Evolutionary conservation across 2,888 invertebrate species (phyloP), one percentile per base, ranked within the genome.

Genomic region (Ctenicera cuprea): DNA sequence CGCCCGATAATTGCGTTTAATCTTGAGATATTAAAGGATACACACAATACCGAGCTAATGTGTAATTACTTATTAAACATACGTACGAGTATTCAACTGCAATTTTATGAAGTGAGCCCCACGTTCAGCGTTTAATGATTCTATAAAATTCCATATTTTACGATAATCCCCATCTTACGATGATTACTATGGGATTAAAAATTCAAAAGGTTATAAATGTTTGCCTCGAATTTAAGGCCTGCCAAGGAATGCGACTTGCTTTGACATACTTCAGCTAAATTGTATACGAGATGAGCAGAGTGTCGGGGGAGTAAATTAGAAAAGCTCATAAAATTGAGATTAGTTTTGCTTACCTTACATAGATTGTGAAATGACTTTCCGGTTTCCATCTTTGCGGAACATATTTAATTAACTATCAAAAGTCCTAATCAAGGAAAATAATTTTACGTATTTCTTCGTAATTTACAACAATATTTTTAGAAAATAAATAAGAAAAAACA

Each of bases 91-190:
- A 63, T 61, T 74, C 65, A 66, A 68, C 54, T 68, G 54, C 62
- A 65, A 52, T 66, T 70, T 76, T 76, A 75, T 73, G 69, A 72
- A 63, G 70, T 73, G 66, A 67, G 48, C 74, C 7, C 48, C 41
- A 41, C 69, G 59, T 76, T 67, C 65, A 69, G 54, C 67, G 54
- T 71, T 73, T 73, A 75, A 71, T 71, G 69, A 73, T 68, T 77
- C 77, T 68, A 77, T 77, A 77, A 77, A 77, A 77, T 71, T 73
- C 61, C 61, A 69, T 69, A 73, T 75, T 75, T 77, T 77, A 77
- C 70, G 71, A 65, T 73, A 75, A 71, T 71, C 71, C 67, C 50
- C 63, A 50, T 37, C 63, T 54, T 67, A 71, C 38, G 62, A 50
- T 59, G 64, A 67, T 74, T 74, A 66, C 69, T 57, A 54, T 57